These are phyloP conservation scores for Dynastes grantii DNA, from an alignment of 2,888 invertebrate genomes.

Conservation along the genomic window DNA sequence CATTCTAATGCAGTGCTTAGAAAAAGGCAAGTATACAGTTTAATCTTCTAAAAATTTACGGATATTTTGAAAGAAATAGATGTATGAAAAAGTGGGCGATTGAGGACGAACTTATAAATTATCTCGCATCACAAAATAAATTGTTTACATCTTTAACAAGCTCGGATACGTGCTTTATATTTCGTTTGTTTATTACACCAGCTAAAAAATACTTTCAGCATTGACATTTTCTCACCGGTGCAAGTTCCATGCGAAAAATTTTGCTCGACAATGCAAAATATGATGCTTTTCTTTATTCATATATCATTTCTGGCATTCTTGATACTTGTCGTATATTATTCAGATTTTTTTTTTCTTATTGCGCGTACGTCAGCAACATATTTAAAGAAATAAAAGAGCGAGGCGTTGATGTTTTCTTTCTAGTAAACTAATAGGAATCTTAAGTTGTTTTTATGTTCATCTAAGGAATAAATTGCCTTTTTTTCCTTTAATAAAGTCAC, in stretches of 20 bases:
- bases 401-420: not conserved
- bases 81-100: too few relatives aligned
- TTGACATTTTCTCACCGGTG: slow-evolving; percentile 32
- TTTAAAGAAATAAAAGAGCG: slow-evolving; percentile 33
- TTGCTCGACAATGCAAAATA: slow-evolving; percentile 67
- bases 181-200: not conserved
- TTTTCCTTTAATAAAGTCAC: not conserved
- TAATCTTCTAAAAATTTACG: too few relatives aligned
- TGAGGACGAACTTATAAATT: too few relatives aligned
- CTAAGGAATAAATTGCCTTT: not conserved
- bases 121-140: too few relatives aligned
- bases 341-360: slow-evolving; percentile 59
- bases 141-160: too few relatives aligned
- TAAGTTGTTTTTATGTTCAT: not conserved
- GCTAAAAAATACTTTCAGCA: slow-evolving; percentile 16
- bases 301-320: slow-evolving; percentile 62
- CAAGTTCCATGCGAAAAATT: slow-evolving; percentile 59
- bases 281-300: slow-evolving; percentile 63
- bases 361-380: slow-evolving; percentile 44
- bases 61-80: too few relatives aligned
- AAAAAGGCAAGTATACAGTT: too few relatives aligned
- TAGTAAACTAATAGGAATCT: not conserved
- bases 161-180: too few relatives aligned
- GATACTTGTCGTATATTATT: slow-evolving; percentile 65
- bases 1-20: too few relatives aligned